Base-by-base conservation (phyloP, 64 coral and sea anemone species). In the Montipora cactus region DNA sequence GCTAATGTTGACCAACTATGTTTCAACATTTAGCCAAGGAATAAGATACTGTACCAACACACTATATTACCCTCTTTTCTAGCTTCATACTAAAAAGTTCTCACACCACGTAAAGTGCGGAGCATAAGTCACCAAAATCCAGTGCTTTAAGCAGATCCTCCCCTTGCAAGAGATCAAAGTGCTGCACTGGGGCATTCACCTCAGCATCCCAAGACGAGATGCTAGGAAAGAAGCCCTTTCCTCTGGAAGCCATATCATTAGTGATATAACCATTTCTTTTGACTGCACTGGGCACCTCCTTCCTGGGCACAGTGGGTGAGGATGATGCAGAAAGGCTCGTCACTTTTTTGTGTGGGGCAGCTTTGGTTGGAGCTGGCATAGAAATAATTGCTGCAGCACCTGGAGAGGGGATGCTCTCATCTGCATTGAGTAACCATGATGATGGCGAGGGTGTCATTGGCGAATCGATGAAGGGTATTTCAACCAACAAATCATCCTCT, bases 391-490 rank as follows among this genome's bases (percentile, higher is more conserved):
- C 45, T 47, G 70, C 59, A 44, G 70, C 71, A 15, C 70, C 92
- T 58, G 78, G 37, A 79, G 71, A 88, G 13, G 58, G 74, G 2
- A 61, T 89, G 67, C 72, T 79, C 62, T 74, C 87, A 14, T 73
- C 76, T 10, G 66, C 64, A 5, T 75, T 68, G 12, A 49, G 48
- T 4, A 78, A 53, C 53, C 88, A 89, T 23, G 77, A 88, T 73
- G 82, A 96, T 20, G 81, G 83, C 72, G 91, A 76, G 25, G 90
- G 94, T 52, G 47, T 79, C 69, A 95, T 87, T 16, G 96, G 88
- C 12, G 96, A 95, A 82, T 94, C 89, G 53, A 90, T 84, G 72
- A 92, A 94, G 15, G 93, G 89, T 47, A 97, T 94, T 51, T 97
- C 96, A 49, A 89, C 93, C 19, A 97, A 44, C 62, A 97, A 58